A percentile compares a stretch with the other conserved stretches of the same genome.
phyloP scores from a whole-genome alignment of 2,888 invertebrate species.

The Thera britannica region DNA sequence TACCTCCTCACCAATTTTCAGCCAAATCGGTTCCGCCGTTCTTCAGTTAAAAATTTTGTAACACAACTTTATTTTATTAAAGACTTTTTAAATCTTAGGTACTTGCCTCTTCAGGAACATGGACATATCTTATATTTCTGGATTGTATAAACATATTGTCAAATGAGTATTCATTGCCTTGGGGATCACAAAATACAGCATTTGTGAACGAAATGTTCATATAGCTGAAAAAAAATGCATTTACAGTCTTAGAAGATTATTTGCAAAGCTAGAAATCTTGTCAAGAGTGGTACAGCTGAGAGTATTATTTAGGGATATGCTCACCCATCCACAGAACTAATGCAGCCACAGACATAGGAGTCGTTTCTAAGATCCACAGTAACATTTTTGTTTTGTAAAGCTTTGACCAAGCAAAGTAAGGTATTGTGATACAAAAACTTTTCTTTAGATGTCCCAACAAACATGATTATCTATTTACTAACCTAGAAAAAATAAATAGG shows the following conservation, averaged over 20 bases:
- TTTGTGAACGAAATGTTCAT: constrained; percentile 88
- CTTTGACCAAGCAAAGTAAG: constrained; percentile 86
- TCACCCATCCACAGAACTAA: constrained; percentile 87
- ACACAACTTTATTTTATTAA: background rate
- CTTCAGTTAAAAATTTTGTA: no score
- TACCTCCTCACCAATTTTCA: no score
- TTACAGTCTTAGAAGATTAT: background rate
- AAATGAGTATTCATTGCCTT: constrained; percentile 85
- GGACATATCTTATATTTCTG: constrained; percentile 88
- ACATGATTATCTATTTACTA: constrained; percentile 43
- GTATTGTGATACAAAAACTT: constrained; percentile 84
- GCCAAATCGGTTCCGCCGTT: no score
- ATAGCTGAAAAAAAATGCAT: constrained; percentile 63
- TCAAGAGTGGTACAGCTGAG: no score
- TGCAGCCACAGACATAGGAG: constrained; percentile 85
- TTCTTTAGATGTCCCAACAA: constrained; percentile 70
- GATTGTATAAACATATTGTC: constrained; percentile 86
- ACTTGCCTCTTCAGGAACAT: constrained; percentile 85
- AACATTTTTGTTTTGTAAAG: constrained; percentile 85
- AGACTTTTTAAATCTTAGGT: background rate
- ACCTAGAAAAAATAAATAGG: constrained; percentile 5
- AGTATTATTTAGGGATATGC: constrained; percentile 32
- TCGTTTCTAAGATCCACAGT: constrained; percentile 88
- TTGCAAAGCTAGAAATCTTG: no score
- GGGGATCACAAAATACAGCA: constrained; percentile 86